Percentiles rank a stretch among this genome's conserved stretches.
These are phyloP conservation scores for Melinaea menophilus DNA, from an alignment of 2,888 invertebrate species.

Conservation along the genomic window DNA sequence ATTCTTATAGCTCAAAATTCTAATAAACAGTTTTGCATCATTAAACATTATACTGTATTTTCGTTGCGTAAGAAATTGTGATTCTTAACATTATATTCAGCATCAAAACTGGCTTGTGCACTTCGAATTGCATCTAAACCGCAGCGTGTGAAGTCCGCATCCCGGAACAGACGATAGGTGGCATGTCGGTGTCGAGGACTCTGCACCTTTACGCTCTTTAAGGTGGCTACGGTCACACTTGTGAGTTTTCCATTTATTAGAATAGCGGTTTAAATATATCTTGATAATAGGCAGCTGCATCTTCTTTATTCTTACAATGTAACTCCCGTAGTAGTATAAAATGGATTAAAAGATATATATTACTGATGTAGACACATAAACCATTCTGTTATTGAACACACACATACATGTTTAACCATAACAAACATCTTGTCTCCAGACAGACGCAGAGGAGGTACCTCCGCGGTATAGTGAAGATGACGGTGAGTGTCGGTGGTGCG, in stretches of 20 bases:
- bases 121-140: conserved; percentile 70
- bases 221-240: conserved; percentile 56
- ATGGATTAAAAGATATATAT: too few species aligned
- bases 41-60: too few species aligned
- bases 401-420: too few species aligned
- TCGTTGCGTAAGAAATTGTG: too few species aligned
- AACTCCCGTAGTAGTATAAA: too few species aligned
- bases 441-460: conserved; percentile 63
- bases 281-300: too few species aligned
- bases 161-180: conserved; percentile 55
- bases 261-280: too few species aligned
- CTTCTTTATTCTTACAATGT: too few species aligned
- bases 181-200: conserved; percentile 61
- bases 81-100: conserved; percentile 35
- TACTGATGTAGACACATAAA: too few species aligned
- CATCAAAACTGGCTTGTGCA: conserved; percentile 61
- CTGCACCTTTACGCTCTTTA: conserved; percentile 66
- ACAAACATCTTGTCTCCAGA: conserved; percentile 39
- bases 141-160: conserved; percentile 64
- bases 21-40: too few species aligned
- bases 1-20: too few species aligned
- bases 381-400: too few species aligned
- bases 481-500: conserved; percentile 61
- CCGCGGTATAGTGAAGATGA: conserved; percentile 61
- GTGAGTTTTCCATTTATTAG: conserved; percentile 45